A percentile compares a stretch with the other conserved stretches of the same genome.
Conservation (phyloP, 2,888 invertebrate genomes). For the Sussaba pulchella region DNA sequence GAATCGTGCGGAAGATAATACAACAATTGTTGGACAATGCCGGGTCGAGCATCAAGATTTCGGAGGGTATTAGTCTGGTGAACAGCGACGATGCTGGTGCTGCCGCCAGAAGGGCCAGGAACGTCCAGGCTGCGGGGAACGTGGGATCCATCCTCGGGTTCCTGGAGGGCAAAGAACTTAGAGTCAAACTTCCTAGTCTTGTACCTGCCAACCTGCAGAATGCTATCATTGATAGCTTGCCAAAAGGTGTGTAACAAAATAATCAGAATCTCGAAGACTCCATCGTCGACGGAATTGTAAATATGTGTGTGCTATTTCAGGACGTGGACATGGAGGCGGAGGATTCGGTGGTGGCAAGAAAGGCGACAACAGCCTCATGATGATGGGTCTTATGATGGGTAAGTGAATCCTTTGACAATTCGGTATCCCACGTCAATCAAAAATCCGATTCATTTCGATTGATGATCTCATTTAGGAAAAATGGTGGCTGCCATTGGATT, state of each 20-base stretch:
- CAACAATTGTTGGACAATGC: conserved; percentile 85
- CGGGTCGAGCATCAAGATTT: conserved; percentile 86
- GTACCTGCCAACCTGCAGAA: conserved; percentile 88
- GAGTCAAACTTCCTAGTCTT: conserved; percentile 89
- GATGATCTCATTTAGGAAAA: conserved; percentile 84
- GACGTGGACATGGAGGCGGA: conserved; percentile 84
- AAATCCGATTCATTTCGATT: neutral
- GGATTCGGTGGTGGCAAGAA: conserved; percentile 85
- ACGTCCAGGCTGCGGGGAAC: conserved; percentile 82
- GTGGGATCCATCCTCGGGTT: conserved; percentile 88
- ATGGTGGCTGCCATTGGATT: conserved; percentile 91
- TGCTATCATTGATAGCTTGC: conserved; percentile 86
- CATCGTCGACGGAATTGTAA: too few species aligned
- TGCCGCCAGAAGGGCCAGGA: conserved; percentile 84
- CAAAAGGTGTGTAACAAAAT: conserved; percentile 81
- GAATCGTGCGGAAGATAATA: conserved; percentile 85
- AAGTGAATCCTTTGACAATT: conserved; percentile 51
- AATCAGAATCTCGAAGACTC: too few species aligned
- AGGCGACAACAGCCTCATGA: conserved; percentile 86
- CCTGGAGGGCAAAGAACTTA: conserved; percentile 89
- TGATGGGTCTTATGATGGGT: conserved; percentile 91
- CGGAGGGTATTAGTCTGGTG: conserved; percentile 88
- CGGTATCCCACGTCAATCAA: neutral
- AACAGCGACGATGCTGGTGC: conserved; percentile 84
- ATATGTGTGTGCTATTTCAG: conserved; percentile 35